Evolutionary conservation across 2,888 invertebrate species (phyloP), one percentile per base, ranked within the genome.

Genomic region (Hydroisotoma schaefferi): DNA sequence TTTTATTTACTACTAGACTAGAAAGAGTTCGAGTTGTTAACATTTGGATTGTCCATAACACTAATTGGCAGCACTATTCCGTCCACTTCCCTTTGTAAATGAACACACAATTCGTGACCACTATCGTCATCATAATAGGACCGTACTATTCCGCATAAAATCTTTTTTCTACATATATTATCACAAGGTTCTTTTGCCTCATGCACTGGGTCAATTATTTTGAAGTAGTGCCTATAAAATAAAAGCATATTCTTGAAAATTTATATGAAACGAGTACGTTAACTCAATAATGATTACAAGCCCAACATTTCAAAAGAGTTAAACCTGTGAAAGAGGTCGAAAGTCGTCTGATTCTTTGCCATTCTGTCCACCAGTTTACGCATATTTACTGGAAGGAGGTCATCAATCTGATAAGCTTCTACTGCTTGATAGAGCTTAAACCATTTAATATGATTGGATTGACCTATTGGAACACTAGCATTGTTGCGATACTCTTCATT

Each of bases 341-440:
- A 77, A 12, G 78, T 68, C 3, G 67, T 67, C 29, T 76, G 71
- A 65, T 80, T 76, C 2, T 72, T 74, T 40, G 76, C 75, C 76
- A 80, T 77, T 57, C 74, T 70, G 43, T 75, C 67, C 2, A 78
- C 76, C 3, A 80, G 71, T 2, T 75, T 60, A 65, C 76, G 73
- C 76, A 78, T 76, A 65, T 76, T 76, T 8, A 61, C 53, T 0
- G 78, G 78, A 49, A 73, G 74, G 27, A 78, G 66, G 33, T 75
- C 73, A 12, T 73, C 67, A 72, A 79, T 71, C 37, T 73, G 70
- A 57, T 77, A 77, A 6, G 75, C 75, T 12, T 64, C 75, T 58
- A 75, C 75, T 1, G 79, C 78, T n/a, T 74, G 72, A 67, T 79
- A 80, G 15, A 77, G 74, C 47, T 73, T 64, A 57, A 75, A 73